Conservation (phyloP, 2,797 vertebrate species). For the Brachymystax lenok region DNA sequence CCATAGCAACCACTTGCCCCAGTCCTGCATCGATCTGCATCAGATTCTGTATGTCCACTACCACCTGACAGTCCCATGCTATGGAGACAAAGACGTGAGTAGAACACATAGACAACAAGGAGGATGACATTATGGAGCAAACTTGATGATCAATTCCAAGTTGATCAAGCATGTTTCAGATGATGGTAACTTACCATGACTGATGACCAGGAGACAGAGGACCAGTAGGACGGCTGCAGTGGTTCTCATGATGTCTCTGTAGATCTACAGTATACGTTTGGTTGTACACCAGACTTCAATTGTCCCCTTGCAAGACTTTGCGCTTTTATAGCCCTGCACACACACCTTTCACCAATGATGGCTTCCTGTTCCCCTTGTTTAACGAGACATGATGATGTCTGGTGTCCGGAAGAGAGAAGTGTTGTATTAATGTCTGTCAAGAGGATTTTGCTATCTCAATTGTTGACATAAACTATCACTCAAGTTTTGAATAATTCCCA, state of each 20-base stretch:
- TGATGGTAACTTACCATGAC: neutral
- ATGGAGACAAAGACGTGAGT: neutral
- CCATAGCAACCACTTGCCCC: neutral
- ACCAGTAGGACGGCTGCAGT: neutral
- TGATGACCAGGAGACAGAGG: neutral
- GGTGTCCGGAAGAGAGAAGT: too few relatives aligned
- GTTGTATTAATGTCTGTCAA: too few relatives aligned
- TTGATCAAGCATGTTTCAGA: neutral
- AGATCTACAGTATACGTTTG: neutral
- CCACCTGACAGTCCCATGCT: neutral
- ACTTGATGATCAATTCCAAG: neutral
- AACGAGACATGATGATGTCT: neutral
- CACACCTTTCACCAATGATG: neutral
- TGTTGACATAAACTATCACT: too few relatives aligned
- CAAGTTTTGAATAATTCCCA: too few relatives aligned
- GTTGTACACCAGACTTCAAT: neutral
- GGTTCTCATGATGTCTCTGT: conserved; percentile 4
- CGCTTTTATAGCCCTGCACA: neutral
- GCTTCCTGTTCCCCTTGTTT: neutral
- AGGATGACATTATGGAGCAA: neutral
- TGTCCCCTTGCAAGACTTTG: neutral
- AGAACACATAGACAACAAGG: neutral
- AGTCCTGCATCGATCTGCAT: neutral
- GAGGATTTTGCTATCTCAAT: too few relatives aligned
- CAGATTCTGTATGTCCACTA: neutral